These are phyloP conservation scores for Florisuga fusca DNA, from an alignment of 2,797 vertebrate genomes.

Conservation along the genomic window DNA sequence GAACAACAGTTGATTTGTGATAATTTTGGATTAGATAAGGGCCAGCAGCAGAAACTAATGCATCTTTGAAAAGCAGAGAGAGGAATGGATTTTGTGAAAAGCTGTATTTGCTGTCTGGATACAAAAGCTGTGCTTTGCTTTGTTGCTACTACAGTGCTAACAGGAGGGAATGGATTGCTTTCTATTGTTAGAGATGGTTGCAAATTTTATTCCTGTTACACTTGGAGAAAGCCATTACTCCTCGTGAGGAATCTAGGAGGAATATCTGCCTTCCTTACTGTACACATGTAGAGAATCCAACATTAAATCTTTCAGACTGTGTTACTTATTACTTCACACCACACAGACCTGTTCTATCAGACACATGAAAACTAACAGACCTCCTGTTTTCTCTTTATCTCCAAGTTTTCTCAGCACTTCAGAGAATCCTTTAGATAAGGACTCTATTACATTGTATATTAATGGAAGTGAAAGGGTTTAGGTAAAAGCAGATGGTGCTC, in stretches of 20 bases:
- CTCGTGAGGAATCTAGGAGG: not conserved
- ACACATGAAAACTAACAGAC: not conserved
- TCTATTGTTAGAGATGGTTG: not conserved
- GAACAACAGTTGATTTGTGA: not conserved
- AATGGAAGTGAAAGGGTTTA: not conserved
- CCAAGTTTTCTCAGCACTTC: not conserved
- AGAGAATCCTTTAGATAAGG: not conserved
- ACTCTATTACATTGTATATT: accelerated
- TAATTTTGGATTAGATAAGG: not conserved
- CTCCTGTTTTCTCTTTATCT: not conserved
- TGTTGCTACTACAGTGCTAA: not conserved
- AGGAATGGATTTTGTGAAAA: not conserved
- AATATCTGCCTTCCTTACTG: not conserved
- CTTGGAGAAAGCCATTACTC: not conserved
- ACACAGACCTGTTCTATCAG: not conserved
- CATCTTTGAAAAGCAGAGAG: not conserved
- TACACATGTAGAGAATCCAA: not conserved
- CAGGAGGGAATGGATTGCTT: not conserved
- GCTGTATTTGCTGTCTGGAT: not conserved
- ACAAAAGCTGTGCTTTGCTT: not conserved
- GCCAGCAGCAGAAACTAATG: not conserved
- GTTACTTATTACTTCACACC: not conserved
- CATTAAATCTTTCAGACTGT: not conserved
- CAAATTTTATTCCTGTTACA: not conserved
- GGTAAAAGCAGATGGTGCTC: not conserved